These are phyloP conservation scores for Acromyrmex charruanus DNA, from an alignment of 1,140 invertebrate species.

Conservation along the genomic window DNA sequence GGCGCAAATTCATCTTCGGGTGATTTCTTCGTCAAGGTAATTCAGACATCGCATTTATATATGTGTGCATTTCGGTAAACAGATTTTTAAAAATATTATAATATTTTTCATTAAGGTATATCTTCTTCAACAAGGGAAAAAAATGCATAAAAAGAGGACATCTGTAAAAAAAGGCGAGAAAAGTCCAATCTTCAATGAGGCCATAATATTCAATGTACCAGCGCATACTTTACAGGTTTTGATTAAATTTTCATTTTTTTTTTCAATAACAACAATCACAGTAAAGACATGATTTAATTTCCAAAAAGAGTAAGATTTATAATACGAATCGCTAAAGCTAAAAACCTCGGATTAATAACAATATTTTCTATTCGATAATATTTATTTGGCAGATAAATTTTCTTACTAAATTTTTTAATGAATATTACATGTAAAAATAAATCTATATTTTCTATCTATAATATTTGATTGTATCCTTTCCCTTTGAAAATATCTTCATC, in stretches of 20 bases:
- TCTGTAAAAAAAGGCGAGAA: conserved; percentile 90
- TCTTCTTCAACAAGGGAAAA: conserved; percentile 91
- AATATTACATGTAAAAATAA: not conserved
- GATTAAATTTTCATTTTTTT: not conserved
- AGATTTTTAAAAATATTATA: not conserved
- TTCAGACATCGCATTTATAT: not conserved
- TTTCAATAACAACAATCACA: not conserved
- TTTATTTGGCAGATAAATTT: not conserved
- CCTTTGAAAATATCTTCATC: not conserved
- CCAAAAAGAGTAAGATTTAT: not conserved
- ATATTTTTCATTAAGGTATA: conserved; percentile 88
- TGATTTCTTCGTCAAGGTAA: conserved; percentile 85
- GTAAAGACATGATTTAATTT: not conserved
- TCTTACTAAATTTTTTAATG: not conserved
- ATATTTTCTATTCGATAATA: not conserved
- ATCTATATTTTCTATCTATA: not conserved
- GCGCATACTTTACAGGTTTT: conserved; percentile 89
- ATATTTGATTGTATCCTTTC: too few relatives aligned
- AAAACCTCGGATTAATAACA: not conserved
- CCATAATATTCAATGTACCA: conserved; percentile 93
- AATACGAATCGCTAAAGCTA: not conserved
- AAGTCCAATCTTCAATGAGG: conserved; percentile 93
- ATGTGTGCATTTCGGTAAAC: conserved; percentile 14
- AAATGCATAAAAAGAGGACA: conserved; percentile 92
- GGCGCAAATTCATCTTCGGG: conserved; percentile 78